These are phyloP conservation scores for Caenorhabditis sp. DNA, from an alignment of 2,888 invertebrate species.

Conservation along the genomic window DNA sequence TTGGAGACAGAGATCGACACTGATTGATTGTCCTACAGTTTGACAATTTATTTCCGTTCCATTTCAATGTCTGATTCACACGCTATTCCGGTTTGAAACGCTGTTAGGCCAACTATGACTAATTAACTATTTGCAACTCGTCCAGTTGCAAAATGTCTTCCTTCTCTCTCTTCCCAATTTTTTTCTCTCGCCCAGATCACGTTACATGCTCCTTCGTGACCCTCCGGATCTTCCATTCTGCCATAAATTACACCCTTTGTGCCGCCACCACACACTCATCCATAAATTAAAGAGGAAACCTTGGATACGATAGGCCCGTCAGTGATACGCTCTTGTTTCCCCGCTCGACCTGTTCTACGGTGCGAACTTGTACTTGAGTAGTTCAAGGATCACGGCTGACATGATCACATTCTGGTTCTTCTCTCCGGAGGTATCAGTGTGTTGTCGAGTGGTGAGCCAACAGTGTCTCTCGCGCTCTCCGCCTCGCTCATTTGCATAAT, in stretches of 20 bases:
- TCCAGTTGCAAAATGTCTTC: neutral
- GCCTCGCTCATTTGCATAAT: slow-evolving; percentile 29
- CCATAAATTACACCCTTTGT: slow-evolving; percentile 45
- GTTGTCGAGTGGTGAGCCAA: slow-evolving; percentile 27
- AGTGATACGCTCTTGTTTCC: no score
- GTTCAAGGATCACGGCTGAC: slow-evolving; percentile 26
- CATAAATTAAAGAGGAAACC: slow-evolving; percentile 21
- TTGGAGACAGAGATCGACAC: slow-evolving; percentile 10
- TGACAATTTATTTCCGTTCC: neutral
- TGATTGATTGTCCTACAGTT: slow-evolving; percentile 27
- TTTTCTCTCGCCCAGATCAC: neutral
- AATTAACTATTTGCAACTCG: no score
- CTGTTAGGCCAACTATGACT: no score
- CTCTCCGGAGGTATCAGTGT: no score
- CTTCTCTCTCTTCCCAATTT: neutral
- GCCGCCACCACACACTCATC: slow-evolving; percentile 4
- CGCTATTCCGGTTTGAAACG: slow-evolving; percentile 1
- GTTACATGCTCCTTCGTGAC: slow-evolving; percentile 23
- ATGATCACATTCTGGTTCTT: neutral
- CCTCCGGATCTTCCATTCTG: neutral
- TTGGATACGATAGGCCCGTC: no score
- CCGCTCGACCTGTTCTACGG: no score
- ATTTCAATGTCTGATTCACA: neutral
- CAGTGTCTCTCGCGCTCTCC: slow-evolving; percentile 3
- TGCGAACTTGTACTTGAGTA: no score